phyloP scores from a whole-genome alignment of 2,113 vertebrate species.

The Crotalus helleri region DNA sequence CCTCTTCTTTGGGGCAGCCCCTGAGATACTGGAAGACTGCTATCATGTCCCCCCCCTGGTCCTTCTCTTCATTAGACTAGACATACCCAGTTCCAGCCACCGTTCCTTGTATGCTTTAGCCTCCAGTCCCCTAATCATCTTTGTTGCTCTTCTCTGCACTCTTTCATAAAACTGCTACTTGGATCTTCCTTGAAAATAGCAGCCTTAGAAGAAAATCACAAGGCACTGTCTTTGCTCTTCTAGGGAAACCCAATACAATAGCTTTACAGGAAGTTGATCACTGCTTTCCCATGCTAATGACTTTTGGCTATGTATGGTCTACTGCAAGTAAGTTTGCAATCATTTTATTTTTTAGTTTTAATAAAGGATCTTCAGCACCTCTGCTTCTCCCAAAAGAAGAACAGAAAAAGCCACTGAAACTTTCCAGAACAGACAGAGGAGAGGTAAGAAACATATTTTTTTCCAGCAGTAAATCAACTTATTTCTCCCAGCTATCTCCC shows the following conservation, averaged over 20 bases:
- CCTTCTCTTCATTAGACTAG: no score
- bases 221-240: not conserved
- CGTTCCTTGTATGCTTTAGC: no score
- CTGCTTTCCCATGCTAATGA: not conserved
- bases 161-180: not conserved
- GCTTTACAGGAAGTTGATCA: not conserved
- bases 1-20: no score
- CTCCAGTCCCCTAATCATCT: no score
- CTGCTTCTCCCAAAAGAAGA: conserved; percentile 67
- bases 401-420: conserved; percentile 64
- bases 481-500: conserved; percentile 28
- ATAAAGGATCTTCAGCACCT: conserved; percentile 65
- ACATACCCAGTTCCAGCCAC: no score
- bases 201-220: not conserved
- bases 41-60: no score
- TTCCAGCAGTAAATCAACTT: conserved; percentile 6
- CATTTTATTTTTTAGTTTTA: conserved; percentile 59
- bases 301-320: fast-evolving
- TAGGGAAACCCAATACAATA: not conserved
- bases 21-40: no score
- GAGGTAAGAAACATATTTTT: conserved; percentile 61
- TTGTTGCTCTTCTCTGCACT: not conserved
- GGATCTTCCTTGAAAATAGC: not conserved
- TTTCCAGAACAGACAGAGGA: conserved; percentile 54
- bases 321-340: fast-evolving